Conservation (phyloP, 2,113 vertebrate genomes). For the Centropus bengalensis region DNA sequence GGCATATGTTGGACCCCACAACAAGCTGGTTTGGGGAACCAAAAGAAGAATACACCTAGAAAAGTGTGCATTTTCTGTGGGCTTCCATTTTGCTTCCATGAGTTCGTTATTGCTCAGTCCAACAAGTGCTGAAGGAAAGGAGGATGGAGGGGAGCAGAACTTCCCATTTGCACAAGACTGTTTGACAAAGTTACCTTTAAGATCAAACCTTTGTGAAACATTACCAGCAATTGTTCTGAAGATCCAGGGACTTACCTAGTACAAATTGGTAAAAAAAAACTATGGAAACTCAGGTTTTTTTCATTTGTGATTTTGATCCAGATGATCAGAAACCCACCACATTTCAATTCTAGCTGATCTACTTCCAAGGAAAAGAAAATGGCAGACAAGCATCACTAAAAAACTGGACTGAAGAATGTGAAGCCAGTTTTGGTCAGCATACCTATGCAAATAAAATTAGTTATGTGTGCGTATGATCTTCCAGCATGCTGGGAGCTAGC, state of each 20-base stretch:
- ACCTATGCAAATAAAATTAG: not conserved
- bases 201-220: not conserved
- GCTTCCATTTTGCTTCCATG: not conserved
- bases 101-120: not conserved
- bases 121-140: not conserved
- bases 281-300: fast-evolving
- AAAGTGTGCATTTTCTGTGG: not conserved
- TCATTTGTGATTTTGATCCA: not conserved
- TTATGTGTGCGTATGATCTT: not conserved
- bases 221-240: not conserved
- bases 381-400: not conserved
- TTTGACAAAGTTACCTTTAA: not conserved
- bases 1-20: not conserved
- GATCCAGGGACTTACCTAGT: not conserved
- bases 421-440: not conserved
- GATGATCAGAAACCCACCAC: not conserved
- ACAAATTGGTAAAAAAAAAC: not conserved
- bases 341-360: not conserved
- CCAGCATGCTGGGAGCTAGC: not conserved
- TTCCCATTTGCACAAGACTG: not conserved
- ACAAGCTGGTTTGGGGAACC: fast-evolving
- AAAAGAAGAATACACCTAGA: not conserved
- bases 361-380: not conserved
- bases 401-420: not conserved
- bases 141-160: not conserved